These are phyloP conservation scores for Microchirus variegatus DNA, from an alignment of 2,797 vertebrate genomes.

Conservation along the genomic window DNA sequence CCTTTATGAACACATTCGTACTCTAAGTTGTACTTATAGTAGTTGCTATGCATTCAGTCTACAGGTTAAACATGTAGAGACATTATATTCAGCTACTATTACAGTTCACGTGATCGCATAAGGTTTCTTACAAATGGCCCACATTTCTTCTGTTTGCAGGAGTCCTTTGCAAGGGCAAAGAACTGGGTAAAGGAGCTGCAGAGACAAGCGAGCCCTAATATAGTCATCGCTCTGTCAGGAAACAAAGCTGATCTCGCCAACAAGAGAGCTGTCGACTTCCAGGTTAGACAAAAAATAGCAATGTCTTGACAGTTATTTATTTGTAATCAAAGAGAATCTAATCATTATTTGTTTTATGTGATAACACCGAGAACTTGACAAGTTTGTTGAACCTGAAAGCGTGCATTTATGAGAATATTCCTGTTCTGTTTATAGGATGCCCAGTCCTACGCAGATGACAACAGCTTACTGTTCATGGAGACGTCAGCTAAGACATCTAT, in stretches of 20 bases:
- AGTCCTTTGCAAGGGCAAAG: conserved; percentile 97
- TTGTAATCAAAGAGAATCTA: not conserved
- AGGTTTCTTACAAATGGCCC: not conserved
- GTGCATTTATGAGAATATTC: not conserved
- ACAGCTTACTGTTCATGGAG: conserved; percentile 99
- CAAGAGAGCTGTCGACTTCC: conserved; percentile 97
- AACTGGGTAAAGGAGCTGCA: conserved; percentile 99
- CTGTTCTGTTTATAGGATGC: conserved; percentile 86
- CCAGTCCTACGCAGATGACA: conserved; percentile 97
- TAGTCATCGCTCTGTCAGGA: conserved; percentile 98
- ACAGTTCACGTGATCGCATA: not conserved
- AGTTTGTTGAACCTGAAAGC: not conserved
- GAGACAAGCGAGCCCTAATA: conserved; percentile 98
- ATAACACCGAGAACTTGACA: too few relatives aligned
- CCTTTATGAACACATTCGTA: not conserved
- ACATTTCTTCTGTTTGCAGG: conserved; percentile 77
- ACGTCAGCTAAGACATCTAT: conserved; percentile 99
- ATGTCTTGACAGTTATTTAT: too few relatives aligned
- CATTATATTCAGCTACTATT: not conserved
- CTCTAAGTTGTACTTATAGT: not conserved
- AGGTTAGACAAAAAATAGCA: conserved; percentile 79
- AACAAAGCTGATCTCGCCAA: conserved; percentile 98
- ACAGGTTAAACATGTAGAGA: not conserved
- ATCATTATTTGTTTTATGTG: too few relatives aligned
- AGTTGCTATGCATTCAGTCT: not conserved